Conservation (phyloP, 2,888 invertebrate species). For the Dromius quadrimaculatus region DNA sequence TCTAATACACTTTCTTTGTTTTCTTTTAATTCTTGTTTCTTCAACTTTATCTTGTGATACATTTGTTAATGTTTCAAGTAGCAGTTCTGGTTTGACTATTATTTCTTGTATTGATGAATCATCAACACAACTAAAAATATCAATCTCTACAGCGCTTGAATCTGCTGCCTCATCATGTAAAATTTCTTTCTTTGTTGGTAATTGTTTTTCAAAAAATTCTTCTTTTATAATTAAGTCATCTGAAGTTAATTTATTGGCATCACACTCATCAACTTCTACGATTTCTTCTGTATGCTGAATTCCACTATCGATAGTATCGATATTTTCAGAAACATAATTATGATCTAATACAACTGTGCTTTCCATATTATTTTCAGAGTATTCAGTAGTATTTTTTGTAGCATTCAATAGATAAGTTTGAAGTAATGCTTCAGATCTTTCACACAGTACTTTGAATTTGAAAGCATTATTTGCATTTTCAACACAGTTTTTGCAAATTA, state of each 20-base stretch:
- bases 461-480: conserved; percentile 57
- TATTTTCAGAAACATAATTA: conserved; percentile 2
- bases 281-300: neutral
- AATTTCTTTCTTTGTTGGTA: conserved; percentile 7
- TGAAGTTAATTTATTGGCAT: conserved; percentile 1
- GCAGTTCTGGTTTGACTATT: conserved; percentile 26
- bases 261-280: neutral
- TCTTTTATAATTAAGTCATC: conserved; percentile 2
- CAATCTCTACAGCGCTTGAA: conserved; percentile 13
- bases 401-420: conserved; percentile 56
- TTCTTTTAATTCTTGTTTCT: conserved; percentile 34
- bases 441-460: conserved; percentile 59
- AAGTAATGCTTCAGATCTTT: conserved; percentile 58
- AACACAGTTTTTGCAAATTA: conserved; percentile 58
- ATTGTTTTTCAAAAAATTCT: conserved; percentile 1
- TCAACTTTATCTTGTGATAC: neutral
- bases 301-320: neutral
- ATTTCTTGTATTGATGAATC: conserved; percentile 33
- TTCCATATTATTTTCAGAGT: neutral
- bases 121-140: conserved; percentile 6
- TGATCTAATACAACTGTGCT: neutral
- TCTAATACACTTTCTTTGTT: conserved; percentile 33
- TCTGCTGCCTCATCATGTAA: conserved; percentile 45
- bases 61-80: neutral
- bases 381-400: conserved; percentile 16